Conservation (phyloP, 53 echinoderm and acorn worm species). For the Astropecten irregularis region DNA sequence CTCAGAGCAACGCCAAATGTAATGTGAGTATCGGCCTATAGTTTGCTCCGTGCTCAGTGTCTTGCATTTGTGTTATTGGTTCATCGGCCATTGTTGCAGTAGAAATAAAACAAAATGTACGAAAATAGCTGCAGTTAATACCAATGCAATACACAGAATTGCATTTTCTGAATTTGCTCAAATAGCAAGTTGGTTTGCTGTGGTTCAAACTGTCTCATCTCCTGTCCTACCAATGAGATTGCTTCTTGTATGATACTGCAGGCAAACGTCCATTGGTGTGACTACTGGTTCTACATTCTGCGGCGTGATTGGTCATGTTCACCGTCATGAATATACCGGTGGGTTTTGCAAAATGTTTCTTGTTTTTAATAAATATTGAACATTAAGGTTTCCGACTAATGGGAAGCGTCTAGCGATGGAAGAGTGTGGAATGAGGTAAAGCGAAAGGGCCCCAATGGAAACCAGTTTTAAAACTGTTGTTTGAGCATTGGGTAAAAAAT, state of each 20-base stretch:
- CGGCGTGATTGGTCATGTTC: conserved; percentile 94
- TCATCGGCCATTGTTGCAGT: not conserved
- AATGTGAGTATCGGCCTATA: conserved; percentile 81
- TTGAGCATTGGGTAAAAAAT: too few species aligned
- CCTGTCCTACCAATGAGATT: too few species aligned
- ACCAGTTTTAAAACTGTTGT: not conserved
- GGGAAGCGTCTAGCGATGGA: too few species aligned
- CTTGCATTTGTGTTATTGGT: not conserved
- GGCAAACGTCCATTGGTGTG: conserved; percentile 95
- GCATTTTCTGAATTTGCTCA: too few species aligned
- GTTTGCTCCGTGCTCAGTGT: too few species aligned
- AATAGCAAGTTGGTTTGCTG: too few species aligned
- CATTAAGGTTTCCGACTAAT: too few species aligned
- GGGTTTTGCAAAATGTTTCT: not conserved
- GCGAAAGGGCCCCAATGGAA: not conserved
- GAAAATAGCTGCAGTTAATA: too few species aligned
- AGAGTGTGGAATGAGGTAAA: not conserved
- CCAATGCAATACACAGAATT: too few species aligned
- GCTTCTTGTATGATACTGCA: too few species aligned
- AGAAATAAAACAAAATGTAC: not conserved
- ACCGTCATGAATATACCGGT: conserved; percentile 99
- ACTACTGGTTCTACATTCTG: conserved; percentile 97
- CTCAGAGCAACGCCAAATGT: conserved; percentile 78
- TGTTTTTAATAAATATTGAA: too few species aligned
- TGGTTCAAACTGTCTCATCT: too few species aligned